Base-by-base conservation (phyloP, 2,113 vertebrate genomes). In the Phrynocephalus versicolor region DNA sequence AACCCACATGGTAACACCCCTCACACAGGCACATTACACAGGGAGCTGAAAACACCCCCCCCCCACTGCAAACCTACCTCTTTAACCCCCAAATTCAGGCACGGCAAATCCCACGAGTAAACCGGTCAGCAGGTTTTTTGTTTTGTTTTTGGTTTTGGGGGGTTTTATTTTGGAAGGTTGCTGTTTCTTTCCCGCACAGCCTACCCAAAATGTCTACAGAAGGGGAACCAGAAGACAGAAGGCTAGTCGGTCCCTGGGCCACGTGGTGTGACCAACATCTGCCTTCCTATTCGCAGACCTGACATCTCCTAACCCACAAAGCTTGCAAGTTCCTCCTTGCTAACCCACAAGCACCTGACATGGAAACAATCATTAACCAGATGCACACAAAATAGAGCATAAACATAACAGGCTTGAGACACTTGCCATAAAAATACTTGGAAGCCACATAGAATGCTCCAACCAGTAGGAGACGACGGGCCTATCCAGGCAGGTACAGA, bases 251-350 rank as follows among this genome's bases (percentile, higher is more conserved):
- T 73, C 0, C 1, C 0, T 4, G 5, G 0, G 7, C 57, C 57
- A 2, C 83, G 13, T 73, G 86, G 76, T 74, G 65, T 1, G 18
- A 25, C 18, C 41, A 70, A 82, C 55, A 64, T 2, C 37, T 1
- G 13, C 82, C 1, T 95, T 92, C 92, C 94, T 90, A 83, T n/a
- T 9, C 81, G 67, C 76, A 37, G 13, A 30, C 60, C 62, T 16
- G 1, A 55, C 2, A 2, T 1, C 51, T n/a, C 6, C 14, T 4
- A 69, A 27, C n/a, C 19, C 16, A 23, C 1, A 0, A 0, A 41
- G 78, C 62, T 57, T 33, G 74, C 0, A 27, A 51, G 41, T 88
- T 86, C 88, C 39, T 82, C 57, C n/a, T 10, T 51, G 25, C 9
- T 41, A 0, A 2, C 60, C 45, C 6, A 1, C 33, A 30, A 0